phyloP scores from a whole-genome alignment of 2,797 vertebrate species.

The Pangasius sanitwongsei region DNA sequence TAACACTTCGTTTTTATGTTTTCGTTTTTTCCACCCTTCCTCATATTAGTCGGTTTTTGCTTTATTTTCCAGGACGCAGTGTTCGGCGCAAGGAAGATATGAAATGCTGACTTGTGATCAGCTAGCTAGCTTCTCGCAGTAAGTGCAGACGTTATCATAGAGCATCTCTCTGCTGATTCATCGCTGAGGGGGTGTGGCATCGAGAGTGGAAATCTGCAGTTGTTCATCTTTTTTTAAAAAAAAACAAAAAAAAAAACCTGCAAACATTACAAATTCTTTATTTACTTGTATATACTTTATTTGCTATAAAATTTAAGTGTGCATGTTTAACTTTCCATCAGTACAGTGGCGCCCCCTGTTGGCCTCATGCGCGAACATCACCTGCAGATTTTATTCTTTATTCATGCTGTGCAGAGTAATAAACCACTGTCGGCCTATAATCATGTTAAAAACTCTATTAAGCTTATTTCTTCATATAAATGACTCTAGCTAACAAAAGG shows the following conservation, averaged over 20 bases:
- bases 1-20: background rate
- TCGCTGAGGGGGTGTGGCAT: background rate
- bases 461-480: background rate
- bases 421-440: background rate
- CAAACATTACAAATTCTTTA: background rate
- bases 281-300: conserved; percentile 58
- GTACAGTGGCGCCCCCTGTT: conserved; percentile 47
- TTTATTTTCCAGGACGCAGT: background rate
- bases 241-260: background rate
- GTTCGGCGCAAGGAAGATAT: background rate
- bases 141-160: background rate
- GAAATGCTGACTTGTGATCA: background rate
- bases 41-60: no score
- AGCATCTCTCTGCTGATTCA: background rate
- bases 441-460: background rate
- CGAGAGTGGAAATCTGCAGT: background rate
- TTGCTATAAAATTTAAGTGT: conserved; percentile 62
- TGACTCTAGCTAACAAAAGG: background rate
- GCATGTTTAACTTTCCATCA: conserved; percentile 27
- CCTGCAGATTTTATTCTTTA: background rate
- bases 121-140: background rate
- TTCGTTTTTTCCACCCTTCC: no score
- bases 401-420: conserved; percentile 10
- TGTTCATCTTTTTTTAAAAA: background rate
- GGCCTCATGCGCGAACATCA: conserved; percentile 63